Conservation (phyloP, 2,888 invertebrate genomes). For the Eledona agricola region DNA sequence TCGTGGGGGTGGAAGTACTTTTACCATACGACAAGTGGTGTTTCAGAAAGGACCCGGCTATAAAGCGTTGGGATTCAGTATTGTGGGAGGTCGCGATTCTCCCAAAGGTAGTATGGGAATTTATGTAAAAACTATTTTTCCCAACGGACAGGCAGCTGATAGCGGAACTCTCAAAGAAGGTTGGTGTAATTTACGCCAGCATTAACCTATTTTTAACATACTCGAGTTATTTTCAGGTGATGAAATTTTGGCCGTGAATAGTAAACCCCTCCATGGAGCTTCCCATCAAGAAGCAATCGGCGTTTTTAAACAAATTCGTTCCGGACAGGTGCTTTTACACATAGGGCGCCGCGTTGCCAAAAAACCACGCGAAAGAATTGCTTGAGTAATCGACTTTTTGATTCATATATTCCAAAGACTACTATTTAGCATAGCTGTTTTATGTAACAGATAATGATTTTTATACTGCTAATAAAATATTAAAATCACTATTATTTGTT, state of each 20-base stretch:
- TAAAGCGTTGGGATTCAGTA: conserved; percentile 89
- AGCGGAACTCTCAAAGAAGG: conserved; percentile 86
- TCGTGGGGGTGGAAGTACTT: conserved; percentile 65
- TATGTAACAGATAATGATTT: conserved; percentile 40
- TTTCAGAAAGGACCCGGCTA: conserved; percentile 86
- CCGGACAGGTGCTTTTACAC: conserved; percentile 78
- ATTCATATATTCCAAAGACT: conserved; percentile 52
- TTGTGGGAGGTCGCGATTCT: conserved; percentile 89
- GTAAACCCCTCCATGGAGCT: conserved; percentile 78
- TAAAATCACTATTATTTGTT: conserved; percentile 13
- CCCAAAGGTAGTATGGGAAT: conserved; percentile 89
- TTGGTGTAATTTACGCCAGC: too few species aligned
- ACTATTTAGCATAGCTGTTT: conserved; percentile 37
- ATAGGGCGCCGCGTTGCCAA: conserved; percentile 68
- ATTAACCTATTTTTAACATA: conserved; percentile 4
- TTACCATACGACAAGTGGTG: conserved; percentile 62
- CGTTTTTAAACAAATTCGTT: conserved; percentile 80
- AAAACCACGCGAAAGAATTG: conserved; percentile 55
- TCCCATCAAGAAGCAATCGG: conserved; percentile 82
- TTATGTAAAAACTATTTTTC: conserved; percentile 88
- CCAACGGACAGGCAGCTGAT: conserved; percentile 86
- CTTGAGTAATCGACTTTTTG: conserved; percentile 46
- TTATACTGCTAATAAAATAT: conserved; percentile 36
- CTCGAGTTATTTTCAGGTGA: conserved; percentile 69
- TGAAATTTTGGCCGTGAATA: conserved; percentile 82